These are phyloP conservation scores for Masnerella sp. DNA, from an alignment of 2,888 invertebrate genomes.

Conservation along the genomic window DNA sequence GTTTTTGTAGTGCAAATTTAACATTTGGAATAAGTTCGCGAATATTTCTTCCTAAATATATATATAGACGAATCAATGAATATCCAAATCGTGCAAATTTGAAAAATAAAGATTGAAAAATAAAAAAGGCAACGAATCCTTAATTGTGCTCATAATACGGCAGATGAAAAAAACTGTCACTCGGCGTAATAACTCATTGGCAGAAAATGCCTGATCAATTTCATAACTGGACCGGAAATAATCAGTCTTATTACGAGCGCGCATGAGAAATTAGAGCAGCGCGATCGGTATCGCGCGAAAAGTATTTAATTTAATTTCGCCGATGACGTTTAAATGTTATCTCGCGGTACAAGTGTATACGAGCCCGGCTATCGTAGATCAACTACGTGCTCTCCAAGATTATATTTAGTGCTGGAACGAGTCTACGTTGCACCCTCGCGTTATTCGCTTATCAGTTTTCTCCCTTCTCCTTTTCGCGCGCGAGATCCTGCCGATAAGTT, in stretches of 20 bases:
- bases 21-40: too few relatives aligned
- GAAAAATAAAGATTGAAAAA: too few relatives aligned
- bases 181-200: too few relatives aligned
- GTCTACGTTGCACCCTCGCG: constrained; percentile 19
- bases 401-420: constrained; percentile 25
- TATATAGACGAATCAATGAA: too few relatives aligned
- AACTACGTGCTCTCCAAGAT: constrained; percentile 18
- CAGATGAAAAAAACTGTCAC: too few relatives aligned
- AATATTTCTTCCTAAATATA: too few relatives aligned
- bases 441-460: constrained; percentile 13
- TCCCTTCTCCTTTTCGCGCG: not conserved
- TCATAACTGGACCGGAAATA: constrained; percentile 31
- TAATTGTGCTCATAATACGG: too few relatives aligned
- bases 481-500: constrained; percentile 5
- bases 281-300: constrained; percentile 20
- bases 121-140: too few relatives aligned
- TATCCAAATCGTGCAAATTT: too few relatives aligned
- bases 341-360: constrained; percentile 9
- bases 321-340: constrained; percentile 20
- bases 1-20: too few relatives aligned
- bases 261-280: constrained; percentile 22
- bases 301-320: constrained; percentile 32
- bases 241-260: constrained; percentile 11
- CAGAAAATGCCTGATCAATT: constrained; percentile 20
- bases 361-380: constrained; percentile 28